These are phyloP conservation scores for Drosophila kuntzei DNA, from an alignment of 2,888 invertebrate species.

Conservation along the genomic window DNA sequence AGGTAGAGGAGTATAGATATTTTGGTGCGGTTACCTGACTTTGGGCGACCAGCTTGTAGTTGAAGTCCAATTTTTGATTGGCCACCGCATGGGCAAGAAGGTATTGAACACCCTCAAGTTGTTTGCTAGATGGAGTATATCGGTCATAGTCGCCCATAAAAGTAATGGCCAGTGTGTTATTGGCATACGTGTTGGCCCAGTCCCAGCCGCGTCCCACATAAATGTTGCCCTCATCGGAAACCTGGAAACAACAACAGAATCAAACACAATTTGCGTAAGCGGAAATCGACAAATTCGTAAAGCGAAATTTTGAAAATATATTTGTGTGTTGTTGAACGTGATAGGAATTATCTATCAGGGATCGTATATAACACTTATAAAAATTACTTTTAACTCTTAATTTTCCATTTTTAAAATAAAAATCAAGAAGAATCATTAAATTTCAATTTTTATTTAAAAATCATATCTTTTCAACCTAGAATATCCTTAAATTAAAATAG, in stretches of 20 bases:
- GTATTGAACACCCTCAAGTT: conserved; percentile 85
- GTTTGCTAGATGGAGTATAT: conserved; percentile 84
- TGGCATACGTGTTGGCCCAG: conserved; percentile 86
- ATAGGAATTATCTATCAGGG: conserved; percentile 20
- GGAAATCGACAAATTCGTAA: conserved; percentile 28
- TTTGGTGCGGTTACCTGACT: conserved; percentile 85
- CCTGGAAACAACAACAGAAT: conserved; percentile 45
- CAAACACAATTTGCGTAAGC: conserved; percentile 54
- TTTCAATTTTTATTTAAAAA: too few relatives aligned
- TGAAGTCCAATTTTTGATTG: conserved; percentile 83
- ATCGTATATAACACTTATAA: too few relatives aligned
- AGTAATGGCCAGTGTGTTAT: conserved; percentile 86
- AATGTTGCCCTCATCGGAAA: conserved; percentile 87
- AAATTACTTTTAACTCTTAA: too few relatives aligned
- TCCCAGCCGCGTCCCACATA: conserved; percentile 87
- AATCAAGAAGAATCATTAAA: too few relatives aligned
- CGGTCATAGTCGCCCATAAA: conserved; percentile 86
- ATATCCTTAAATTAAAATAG: too few relatives aligned
- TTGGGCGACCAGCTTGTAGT: conserved; percentile 86
- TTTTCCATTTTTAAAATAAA: too few relatives aligned
- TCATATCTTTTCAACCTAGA: too few relatives aligned
- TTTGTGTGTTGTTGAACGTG: conserved; percentile 50
- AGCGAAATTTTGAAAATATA: conserved; percentile 42
- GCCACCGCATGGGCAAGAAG: conserved; percentile 86
- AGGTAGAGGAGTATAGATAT: neutral